Evolutionary conservation across 2,797 vertebrate species (phyloP), one percentile per base, ranked within the genome.

Genomic region (Schizopygopsis pylzovi): DNA sequence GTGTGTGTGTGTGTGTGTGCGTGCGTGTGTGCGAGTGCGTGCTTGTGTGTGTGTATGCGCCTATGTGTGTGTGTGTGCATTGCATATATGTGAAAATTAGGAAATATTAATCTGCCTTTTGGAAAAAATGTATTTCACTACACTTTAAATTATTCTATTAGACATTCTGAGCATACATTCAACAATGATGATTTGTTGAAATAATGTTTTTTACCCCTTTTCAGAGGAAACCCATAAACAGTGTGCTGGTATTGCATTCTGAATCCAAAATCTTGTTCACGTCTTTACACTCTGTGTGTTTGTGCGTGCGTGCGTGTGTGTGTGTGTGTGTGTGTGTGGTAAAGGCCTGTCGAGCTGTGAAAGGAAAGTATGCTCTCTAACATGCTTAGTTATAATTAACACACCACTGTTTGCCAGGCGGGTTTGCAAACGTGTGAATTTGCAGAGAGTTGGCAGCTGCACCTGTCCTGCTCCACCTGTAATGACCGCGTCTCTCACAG

Each of bases 331-430:
- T 75, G 59, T 72, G 61, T 83, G 63, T 25, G 49, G 16, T 76
- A 45, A 6, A 49, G 79, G 65, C 70, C 81, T 61, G 77, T 70
- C 25, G 45, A 81, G 65, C 45, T 61, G 61, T 76, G 78, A 85
- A 75, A 77, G 70, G 70, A 75, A 72, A 33, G 76, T 5, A 76
- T 61, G 25, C 49, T 61, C 67, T 71, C 52, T 72, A 61, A 47
- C 65, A 61, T 71, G 25, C 25, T 82, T 68, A 78, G 41, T 68
- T 59, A 77, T 82, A 79, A 63, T 82, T 78, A 82, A 82, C 85
- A 86, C 72, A 25, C 18, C 45, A 12, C 33, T 73, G 70, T 16
- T 67, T 81, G 75, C 56, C 41, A 45, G 33, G 49, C 39, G 63
- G 41, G 45, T 16, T 39, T 1, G 41, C 41, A 71, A 47, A 8